Evolutionary conservation across 2,797 vertebrate genomes (phyloP).

Genomic region (Dendrocincla fuliginosa): DNA sequence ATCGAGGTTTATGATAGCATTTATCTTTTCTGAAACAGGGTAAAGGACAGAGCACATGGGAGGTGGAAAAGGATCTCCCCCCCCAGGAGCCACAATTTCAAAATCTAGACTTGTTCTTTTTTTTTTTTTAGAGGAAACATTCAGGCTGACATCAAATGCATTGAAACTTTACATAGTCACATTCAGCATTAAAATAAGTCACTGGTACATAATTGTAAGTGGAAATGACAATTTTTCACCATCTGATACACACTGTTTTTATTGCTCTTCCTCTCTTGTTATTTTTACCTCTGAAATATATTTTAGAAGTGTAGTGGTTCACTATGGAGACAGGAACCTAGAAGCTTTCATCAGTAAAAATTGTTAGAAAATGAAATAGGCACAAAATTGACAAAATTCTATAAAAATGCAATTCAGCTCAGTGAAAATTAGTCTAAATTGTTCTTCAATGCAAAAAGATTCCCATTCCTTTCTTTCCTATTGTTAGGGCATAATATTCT

Average conservation of each 20-base stretch:
- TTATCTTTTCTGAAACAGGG: neutral
- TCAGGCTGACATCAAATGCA: neutral
- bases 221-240: neutral
- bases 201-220: neutral
- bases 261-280: neutral
- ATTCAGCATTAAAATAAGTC: neutral
- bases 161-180: neutral
- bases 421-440: slow-evolving; percentile 48
- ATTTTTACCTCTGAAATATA: neutral
- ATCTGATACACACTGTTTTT: neutral
- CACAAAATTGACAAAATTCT: slow-evolving; percentile 30
- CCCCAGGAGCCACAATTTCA: neutral
- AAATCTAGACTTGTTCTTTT: neutral
- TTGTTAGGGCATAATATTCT: slow-evolving; percentile 41
- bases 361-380: slow-evolving; percentile 14
- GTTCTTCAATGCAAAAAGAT: neutral
- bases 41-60: neutral
- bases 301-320: neutral
- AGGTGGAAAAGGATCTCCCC: neutral
- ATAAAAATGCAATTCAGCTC: slow-evolving; percentile 14
- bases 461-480: neutral
- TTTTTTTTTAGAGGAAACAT: neutral
- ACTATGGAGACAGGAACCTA: neutral
- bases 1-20: neutral
- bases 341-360: slow-evolving; percentile 20